Evolutionary conservation across 2,888 invertebrate species (phyloP), one percentile per base, ranked within the genome.

Genomic region (Scelioninae gen. 1): DNA sequence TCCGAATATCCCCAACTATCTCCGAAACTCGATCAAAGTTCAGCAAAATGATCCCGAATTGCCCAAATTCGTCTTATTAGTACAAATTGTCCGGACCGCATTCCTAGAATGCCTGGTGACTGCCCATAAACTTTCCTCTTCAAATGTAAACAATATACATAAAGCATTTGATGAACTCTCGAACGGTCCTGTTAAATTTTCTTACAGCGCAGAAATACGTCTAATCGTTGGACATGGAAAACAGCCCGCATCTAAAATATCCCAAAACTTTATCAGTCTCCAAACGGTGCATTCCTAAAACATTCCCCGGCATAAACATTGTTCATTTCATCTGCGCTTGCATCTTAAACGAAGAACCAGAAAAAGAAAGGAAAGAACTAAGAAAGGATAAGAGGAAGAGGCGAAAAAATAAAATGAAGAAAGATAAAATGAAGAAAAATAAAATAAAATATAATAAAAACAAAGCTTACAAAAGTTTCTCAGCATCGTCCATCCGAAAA

Each of bases 31-130:
- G 60, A 29, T 43, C 40, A 43, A 60, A 60, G 51, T 53, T 53
- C 11, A 31, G 29, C 51, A 53, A 53, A 53, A 53, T 53, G 13
- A 53, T 53, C 31, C 31, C 53, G 31, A 53, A 13, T 53, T 16
- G 31, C 56, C 47, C 11, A 8, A 47, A 63, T 13, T 63, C 34
- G 32, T 47, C 62, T 45, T 47, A 47, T 63, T 63, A 63, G 62
- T 63, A 47, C 47, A 63, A 63, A 63, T 63, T 63, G 47, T 15
- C 47, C 47, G 10, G 47, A 16, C 62, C 29, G 62, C 47, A 47
- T 63, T 63, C 47, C 15, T 10, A 63, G 13, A 63, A 63, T 63
- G 34, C 34, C 62, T 47, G 5, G 47, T n/a, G 34, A 32, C 47
- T 31, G 13, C n/a, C 32, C 47, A 34, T 34, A 32, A 47, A 63